These are phyloP conservation scores for Nemotelus nigrinus DNA, from an alignment of 2,888 invertebrate genomes.

Conservation along the genomic window DNA sequence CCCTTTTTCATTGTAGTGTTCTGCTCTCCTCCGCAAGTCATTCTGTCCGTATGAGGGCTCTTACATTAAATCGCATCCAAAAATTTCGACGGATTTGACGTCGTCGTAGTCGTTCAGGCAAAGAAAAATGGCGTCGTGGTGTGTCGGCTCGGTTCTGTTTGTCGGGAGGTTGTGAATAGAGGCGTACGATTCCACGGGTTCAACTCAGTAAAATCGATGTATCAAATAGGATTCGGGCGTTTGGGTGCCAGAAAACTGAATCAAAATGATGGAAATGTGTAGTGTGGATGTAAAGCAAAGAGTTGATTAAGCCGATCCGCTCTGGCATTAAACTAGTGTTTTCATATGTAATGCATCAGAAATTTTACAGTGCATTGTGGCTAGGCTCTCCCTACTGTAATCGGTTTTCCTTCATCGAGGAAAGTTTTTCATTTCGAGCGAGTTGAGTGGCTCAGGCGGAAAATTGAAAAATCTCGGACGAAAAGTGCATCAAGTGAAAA, in stretches of 20 bases:
- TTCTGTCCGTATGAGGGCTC: background rate
- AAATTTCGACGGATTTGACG: slow-evolving; percentile 1
- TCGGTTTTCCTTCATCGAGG: too few species aligned
- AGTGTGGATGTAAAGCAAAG: background rate
- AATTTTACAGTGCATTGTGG: too few species aligned
- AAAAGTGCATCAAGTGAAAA: too few species aligned
- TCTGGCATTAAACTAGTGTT: too few species aligned
- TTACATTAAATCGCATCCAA: too few species aligned
- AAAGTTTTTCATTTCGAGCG: too few species aligned
- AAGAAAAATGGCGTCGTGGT: slow-evolving; percentile 47
- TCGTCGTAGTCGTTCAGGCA: slow-evolving; percentile 2
- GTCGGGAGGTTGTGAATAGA: slow-evolving; percentile 36
- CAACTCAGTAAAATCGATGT: background rate
- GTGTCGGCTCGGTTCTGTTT: background rate
- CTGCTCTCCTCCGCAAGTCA: background rate
- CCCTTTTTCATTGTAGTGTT: background rate
- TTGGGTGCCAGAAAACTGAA: slow-evolving; percentile 21
- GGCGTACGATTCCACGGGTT: slow-evolving; percentile 31
- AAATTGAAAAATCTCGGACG: too few species aligned
- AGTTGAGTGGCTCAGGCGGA: too few species aligned
- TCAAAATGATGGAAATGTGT: slow-evolving; percentile 13
- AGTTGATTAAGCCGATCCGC: too few species aligned
- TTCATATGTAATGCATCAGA: too few species aligned
- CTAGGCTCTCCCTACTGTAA: too few species aligned
- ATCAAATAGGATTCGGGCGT: slow-evolving; percentile 7